phyloP scores from a whole-genome alignment of 2,797 vertebrate genomes.

The Urophycis tenuis region DNA sequence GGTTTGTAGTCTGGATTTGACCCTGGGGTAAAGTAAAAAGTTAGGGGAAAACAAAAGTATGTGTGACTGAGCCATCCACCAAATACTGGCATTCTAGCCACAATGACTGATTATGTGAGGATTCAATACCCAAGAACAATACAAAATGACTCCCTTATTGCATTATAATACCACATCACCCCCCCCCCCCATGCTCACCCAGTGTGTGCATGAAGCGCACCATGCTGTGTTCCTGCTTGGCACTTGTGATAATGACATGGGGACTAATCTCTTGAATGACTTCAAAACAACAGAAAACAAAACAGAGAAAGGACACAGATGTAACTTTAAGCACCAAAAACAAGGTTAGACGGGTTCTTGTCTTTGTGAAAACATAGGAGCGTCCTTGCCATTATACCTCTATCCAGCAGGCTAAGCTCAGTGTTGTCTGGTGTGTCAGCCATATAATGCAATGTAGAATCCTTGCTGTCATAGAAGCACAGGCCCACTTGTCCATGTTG shows the following conservation, averaged over 20 bases:
- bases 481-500: constrained; percentile 78
- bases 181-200: constrained; percentile 52
- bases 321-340: neutral
- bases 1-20: constrained; percentile 69
- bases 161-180: neutral
- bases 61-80: neutral
- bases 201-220: constrained; percentile 75
- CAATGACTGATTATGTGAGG: neutral
- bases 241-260: constrained; percentile 82
- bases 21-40: constrained; percentile 49
- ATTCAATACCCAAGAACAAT: no score
- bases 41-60: neutral
- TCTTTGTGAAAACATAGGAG: neutral
- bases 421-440: constrained; percentile 76
- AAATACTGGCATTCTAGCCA: neutral
- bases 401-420: constrained; percentile 77
- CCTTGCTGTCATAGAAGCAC: constrained; percentile 83
- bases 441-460: constrained; percentile 84
- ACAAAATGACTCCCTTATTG: neutral
- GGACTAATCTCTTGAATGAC: constrained; percentile 83
- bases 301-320: neutral
- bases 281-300: constrained; percentile 36
- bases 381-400: constrained; percentile 60
- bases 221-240: constrained; percentile 86
- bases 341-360: neutral